Evolutionary conservation across 2,113 vertebrate genomes (phyloP), one percentile per base, ranked within the genome.

Genomic region (Nibea coibor): DNA sequence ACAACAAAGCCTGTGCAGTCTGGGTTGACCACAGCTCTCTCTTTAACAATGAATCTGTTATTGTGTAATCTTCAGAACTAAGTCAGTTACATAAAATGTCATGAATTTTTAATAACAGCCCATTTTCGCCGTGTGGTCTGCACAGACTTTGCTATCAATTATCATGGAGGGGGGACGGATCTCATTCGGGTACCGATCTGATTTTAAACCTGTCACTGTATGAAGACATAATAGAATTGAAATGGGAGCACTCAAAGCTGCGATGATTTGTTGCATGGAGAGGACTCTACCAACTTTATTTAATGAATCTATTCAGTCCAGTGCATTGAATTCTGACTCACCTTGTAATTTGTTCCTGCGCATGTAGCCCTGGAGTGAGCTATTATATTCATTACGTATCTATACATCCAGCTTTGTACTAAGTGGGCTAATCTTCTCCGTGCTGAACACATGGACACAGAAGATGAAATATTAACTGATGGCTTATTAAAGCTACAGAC

Each of bases 71-170:
- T 80, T 75, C 61, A 84, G 65, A 88, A 92, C 79, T 87, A 78
- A 89, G 90, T 84, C 79, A 63, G 84, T 92, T 92, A 83, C 64
- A 85, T 92, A 84, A 88, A 90, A 89, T 67, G 1, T 14, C 39
- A 90, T 93, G 66, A 93, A 92, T 92, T 87, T 90, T 93, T 80
- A 91, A 91, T 92, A 81, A 90, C 72, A 78, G 9, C 71, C 84
- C 54, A 74, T 84, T 91, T 91, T 78, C 72, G 17, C 50, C n/a
- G 68, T 84, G 80, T 67, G 83, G 85, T 70, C 81, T 28, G 80
- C 11, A 67, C 53, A 67, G 75, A 75, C 75, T 74, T 53, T 31
- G 53, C 48, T 79, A 89, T 91, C 86, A 89, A 82, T 91, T 90
- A 81, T 90, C 74, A 58, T 72, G 78, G 87, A 86, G 61, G 63